Evolutionary conservation across 1,140 invertebrate species (phyloP).

Genomic region (Asobara japonica): DNA sequence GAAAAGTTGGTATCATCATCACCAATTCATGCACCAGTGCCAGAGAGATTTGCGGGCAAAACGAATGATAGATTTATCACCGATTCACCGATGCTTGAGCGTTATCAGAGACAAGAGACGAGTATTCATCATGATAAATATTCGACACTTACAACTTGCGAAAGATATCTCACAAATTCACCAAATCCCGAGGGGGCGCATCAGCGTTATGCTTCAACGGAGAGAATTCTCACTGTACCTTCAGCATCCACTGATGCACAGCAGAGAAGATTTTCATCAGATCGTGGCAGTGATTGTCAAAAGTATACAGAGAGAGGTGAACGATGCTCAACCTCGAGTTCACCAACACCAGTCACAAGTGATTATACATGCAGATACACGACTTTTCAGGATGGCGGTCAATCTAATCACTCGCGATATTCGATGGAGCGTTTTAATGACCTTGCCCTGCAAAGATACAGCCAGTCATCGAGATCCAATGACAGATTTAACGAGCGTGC

Average conservation of each 20-base stretch:
- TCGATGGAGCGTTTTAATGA: constrained; percentile 66
- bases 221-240: constrained; percentile 45
- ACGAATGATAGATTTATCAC: constrained; percentile 38
- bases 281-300: constrained; percentile 51
- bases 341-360: constrained; percentile 43
- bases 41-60: constrained; percentile 56
- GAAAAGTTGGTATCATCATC: constrained; percentile 56
- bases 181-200: constrained; percentile 55
- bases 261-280: constrained; percentile 45
- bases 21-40: constrained; percentile 56
- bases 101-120: constrained; percentile 46
- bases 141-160: constrained; percentile 44
- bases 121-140: constrained; percentile 51
- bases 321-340: constrained; percentile 44
- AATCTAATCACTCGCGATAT: constrained; percentile 47
- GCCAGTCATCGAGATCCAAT: constrained; percentile 63
- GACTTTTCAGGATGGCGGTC: constrained; percentile 46
- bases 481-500: constrained; percentile 57
- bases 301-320: constrained; percentile 53
- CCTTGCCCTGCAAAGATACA: constrained; percentile 63
- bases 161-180: constrained; percentile 56
- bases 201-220: constrained; percentile 58
- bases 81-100: constrained; percentile 55
- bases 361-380: constrained; percentile 51
- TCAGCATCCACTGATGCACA: constrained; percentile 7